phyloP scores from a whole-genome alignment of 2,113 vertebrate genomes.

The Microtus oregoni region DNA sequence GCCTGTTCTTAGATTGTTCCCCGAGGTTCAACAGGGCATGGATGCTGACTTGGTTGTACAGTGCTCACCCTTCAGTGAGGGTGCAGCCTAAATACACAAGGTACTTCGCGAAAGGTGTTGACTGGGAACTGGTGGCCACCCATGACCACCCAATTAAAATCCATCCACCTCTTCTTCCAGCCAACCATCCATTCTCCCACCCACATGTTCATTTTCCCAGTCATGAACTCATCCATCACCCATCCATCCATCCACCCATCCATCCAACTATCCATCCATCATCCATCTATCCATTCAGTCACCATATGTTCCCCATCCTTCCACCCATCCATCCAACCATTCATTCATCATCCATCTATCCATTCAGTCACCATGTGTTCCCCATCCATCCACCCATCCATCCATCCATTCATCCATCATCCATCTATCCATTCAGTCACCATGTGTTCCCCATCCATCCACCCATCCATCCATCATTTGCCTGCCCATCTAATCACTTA shows the following conservation, averaged over 20 bases:
- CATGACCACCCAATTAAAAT: no score
- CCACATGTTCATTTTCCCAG: no score
- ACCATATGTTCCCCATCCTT: no score
- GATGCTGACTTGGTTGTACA: slow-evolving; percentile 7
- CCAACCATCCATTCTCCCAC: no score
- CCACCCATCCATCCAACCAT: background rate
- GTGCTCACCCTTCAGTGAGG: fast-evolving
- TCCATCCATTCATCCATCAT: background rate
- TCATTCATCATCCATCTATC: background rate
- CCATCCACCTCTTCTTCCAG: no score
- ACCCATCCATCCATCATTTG: background rate
- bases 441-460: background rate
- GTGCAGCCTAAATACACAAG: background rate
- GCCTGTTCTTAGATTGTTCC: slow-evolving; percentile 56
- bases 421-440: background rate
- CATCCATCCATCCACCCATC: no score
- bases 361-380: background rate
- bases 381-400: background rate
- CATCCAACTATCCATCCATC: background rate
- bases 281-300: no score
- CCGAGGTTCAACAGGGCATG: background rate
- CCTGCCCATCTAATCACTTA: background rate
- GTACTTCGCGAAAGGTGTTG: background rate
- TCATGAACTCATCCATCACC: no score
- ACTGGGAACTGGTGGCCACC: background rate